A percentile compares a stretch with the other conserved stretches of the same genome.
Conservation (phyloP, 1,140 invertebrate genomes). For the Drosophila varians region DNA sequence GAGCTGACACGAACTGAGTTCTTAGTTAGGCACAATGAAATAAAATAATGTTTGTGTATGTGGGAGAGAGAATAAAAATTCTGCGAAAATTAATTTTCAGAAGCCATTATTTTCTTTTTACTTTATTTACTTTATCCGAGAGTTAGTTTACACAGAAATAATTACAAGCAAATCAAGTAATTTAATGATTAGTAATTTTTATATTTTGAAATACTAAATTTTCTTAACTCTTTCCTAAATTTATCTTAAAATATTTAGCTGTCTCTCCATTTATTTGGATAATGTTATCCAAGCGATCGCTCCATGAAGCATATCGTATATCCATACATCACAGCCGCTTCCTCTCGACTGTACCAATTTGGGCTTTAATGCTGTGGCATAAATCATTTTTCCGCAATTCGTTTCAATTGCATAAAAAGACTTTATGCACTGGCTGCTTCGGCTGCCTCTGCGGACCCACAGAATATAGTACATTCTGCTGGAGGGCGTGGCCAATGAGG, state of each 20-base stretch:
- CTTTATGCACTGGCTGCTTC: conserved; percentile 50
- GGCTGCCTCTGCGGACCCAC: background rate
- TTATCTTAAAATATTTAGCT: background rate
- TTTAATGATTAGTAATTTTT: no score
- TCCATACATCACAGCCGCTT: conserved; percentile 45
- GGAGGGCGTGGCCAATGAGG: conserved; percentile 61
- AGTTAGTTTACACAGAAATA: no score
- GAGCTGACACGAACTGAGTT: conserved; percentile 27
- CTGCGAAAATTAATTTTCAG: background rate
- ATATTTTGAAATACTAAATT: no score
- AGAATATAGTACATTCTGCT: conserved; percentile 25
- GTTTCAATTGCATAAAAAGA: conserved; percentile 77
- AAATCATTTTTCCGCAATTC: conserved; percentile 73
- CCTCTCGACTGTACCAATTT: conserved; percentile 60
- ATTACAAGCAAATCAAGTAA: no score
- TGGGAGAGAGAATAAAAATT: background rate
- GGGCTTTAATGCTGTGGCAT: conserved; percentile 71
- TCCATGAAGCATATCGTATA: conserved; percentile 41
- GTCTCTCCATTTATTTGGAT: conserved; percentile 23
- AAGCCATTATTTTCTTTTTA: background rate
- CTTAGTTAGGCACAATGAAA: background rate
- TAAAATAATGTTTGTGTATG: conserved; percentile 8
- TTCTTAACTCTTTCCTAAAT: no score
- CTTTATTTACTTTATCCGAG: no score
- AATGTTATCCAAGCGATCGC: conserved; percentile 27